These are phyloP conservation scores for Sebastes trivittatus DNA, from an alignment of 2,797 vertebrate species.

Conservation along the genomic window DNA sequence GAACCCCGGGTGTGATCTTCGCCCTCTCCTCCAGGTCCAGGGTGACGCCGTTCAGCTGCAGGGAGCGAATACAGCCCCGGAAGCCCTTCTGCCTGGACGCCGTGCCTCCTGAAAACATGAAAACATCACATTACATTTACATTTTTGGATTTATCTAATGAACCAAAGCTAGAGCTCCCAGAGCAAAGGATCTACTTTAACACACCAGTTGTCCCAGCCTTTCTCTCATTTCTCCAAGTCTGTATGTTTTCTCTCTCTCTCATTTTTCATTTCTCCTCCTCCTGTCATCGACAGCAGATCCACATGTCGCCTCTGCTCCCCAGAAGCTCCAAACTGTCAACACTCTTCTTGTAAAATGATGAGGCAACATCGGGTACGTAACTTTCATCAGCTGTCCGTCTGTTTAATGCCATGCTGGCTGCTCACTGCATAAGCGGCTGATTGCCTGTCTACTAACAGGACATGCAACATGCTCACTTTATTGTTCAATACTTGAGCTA, in stretches of 20 bases:
- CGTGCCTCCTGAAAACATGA: slow-evolving; percentile 75
- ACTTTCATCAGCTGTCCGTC: slow-evolving; percentile 34
- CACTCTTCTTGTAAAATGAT: slow-evolving; percentile 28
- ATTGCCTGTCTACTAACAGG: neutral
- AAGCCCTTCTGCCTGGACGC: slow-evolving; percentile 90
- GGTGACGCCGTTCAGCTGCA: slow-evolving; percentile 89
- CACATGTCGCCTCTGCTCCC: slow-evolving; percentile 11
- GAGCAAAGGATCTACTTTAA: neutral
- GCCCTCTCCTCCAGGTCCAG: slow-evolving; percentile 92
- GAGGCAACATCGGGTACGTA: slow-evolving; percentile 36
- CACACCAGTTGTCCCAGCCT: neutral
- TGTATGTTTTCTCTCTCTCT: neutral
- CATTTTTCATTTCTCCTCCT: neutral
- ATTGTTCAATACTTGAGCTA: neutral
- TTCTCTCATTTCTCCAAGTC: neutral
- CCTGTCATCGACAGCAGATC: slow-evolving; percentile 31
- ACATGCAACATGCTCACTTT: neutral
- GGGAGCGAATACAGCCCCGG: slow-evolving; percentile 90
- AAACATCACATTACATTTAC: neutral
- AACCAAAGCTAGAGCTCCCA: neutral
- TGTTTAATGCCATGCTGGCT: neutral
- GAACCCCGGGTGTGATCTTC: slow-evolving; percentile 89
- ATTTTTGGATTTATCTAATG: neutral
- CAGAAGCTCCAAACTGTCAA: slow-evolving; percentile 52
- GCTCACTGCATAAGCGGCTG: neutral